phyloP scores from a whole-genome alignment of 2,113 vertebrate species.

The Phoenicopterus ruber region DNA sequence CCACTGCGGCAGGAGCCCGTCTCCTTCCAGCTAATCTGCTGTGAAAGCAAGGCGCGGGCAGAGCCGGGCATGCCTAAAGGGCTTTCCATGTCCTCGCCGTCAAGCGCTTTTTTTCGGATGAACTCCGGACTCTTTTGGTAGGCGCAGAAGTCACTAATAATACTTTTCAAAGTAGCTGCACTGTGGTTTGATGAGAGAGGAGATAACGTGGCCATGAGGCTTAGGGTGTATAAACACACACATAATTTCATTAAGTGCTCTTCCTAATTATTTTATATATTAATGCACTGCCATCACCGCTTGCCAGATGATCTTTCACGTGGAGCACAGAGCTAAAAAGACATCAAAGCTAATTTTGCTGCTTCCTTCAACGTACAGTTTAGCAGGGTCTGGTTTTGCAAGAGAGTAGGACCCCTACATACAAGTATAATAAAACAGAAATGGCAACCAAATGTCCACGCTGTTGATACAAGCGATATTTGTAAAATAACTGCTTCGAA shows the following conservation, averaged over 20 bases:
- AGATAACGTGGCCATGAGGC: neutral
- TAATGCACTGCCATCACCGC: constrained; percentile 8
- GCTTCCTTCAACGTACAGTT: neutral
- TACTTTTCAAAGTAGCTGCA: neutral
- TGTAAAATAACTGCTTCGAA: neutral
- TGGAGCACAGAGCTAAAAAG: neutral
- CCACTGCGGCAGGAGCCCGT: neutral
- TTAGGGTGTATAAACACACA: constrained; percentile 4
- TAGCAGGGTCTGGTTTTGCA: neutral
- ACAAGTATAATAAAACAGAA: neutral
- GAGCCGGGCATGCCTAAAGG: neutral
- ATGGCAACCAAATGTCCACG: neutral
- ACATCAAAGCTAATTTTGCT: neutral
- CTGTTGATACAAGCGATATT: neutral
- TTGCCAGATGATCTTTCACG: neutral
- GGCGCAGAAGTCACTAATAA: neutral
- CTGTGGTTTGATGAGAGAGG: neutral
- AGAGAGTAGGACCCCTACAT: neutral
- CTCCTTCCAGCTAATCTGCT: constrained; percentile 6
- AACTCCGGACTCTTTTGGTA: neutral
- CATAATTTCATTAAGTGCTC: constrained; percentile 40
- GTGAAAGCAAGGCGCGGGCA: neutral
- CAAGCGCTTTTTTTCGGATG: neutral
- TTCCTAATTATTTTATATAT: constrained; percentile 64
- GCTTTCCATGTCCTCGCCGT: neutral